Evolutionary conservation across 2,113 vertebrate species (phyloP), one percentile per base, ranked within the genome.

Genomic region (Rafetus swinhoei): DNA sequence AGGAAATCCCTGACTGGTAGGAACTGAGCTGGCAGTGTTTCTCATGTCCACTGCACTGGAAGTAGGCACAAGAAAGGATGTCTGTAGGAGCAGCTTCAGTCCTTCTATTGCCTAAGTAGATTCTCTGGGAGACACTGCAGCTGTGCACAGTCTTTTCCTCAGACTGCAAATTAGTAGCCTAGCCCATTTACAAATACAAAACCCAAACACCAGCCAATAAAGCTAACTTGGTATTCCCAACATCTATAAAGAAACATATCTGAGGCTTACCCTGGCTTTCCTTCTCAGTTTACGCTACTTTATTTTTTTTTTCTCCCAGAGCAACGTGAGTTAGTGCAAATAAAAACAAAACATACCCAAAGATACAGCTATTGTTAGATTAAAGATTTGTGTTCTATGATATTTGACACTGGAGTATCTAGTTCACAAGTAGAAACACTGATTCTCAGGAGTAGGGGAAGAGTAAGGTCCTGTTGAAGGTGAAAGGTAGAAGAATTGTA

Each of bases 121-220:
- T 69, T 95, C 85, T 81, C 22, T 0, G 87, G 77, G 76, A 57
- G 5, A 93, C 89, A 94, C 56, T 76, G 27, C 53, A 52, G 87
- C 69, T 65, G 21, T 29, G 27, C 84, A 93, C 94, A 90, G 62
- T 0, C 16, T 90, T 85, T 90, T 96, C 92, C 92, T 90, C 87
- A 81, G 92, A 84, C 95, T 94, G 85, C 74, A 89, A 94, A 92
- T 89, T 95, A 89, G 86, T 91, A 93, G 55, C 87, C 84, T 88
- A 87, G 92, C 92, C 95, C 85, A 91, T 80, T 65, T 83, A 86
- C 55, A 94, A 94, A 95, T 55, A 92, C 62, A 77, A 94, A 95
- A 86, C 76, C 76, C 87, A 96, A 91, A 15, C 77, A 92, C 77
- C 91, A 95, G 93, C 93, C 88, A 94, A 84, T 94, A 94, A 95